phyloP scores from a whole-genome alignment of 2,888 invertebrate genomes.

The Xylocampa areola region DNA sequence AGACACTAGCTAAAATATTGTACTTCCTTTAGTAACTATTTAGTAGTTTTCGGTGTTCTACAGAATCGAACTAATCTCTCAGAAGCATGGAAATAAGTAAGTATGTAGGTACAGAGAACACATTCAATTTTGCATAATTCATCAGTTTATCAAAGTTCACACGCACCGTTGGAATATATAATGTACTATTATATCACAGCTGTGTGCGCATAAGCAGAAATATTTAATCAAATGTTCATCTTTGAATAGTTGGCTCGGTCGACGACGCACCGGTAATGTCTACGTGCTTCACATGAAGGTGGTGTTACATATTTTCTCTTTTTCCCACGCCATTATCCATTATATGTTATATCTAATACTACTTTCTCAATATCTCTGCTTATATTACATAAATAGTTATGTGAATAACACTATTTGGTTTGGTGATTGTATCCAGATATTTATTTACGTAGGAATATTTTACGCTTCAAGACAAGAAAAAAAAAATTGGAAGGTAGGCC shows the following conservation, averaged over 20 bases:
- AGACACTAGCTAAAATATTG: no score
- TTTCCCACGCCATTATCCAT: constrained; percentile 36
- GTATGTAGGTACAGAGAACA: no score
- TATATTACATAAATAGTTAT: constrained; percentile 1
- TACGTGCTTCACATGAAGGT: constrained; percentile 49
- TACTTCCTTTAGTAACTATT: no score
- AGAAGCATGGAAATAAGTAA: no score
- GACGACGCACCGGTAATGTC: constrained; percentile 42
- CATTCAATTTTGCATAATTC: constrained; percentile 13
- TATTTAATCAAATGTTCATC: constrained; percentile 28
- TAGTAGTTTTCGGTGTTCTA: no score
- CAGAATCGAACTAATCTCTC: no score
- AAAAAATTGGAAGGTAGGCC: no score
- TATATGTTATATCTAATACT: constrained; percentile 18
- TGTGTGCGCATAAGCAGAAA: constrained; percentile 17
- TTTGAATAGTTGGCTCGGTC: constrained; percentile 13
- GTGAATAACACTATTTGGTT: no score
- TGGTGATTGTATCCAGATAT: no score
- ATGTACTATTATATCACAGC: constrained; percentile 14
- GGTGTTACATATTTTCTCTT: constrained; percentile 47
- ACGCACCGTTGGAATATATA: constrained; percentile 16
- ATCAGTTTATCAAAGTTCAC: constrained; percentile 22
- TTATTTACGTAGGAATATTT: no score
- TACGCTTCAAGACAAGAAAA: no score
- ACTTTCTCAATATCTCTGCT: constrained; percentile 17